These are phyloP conservation scores for Campopleginae sp. DNA, from an alignment of 2,888 invertebrate genomes.

Conservation along the genomic window DNA sequence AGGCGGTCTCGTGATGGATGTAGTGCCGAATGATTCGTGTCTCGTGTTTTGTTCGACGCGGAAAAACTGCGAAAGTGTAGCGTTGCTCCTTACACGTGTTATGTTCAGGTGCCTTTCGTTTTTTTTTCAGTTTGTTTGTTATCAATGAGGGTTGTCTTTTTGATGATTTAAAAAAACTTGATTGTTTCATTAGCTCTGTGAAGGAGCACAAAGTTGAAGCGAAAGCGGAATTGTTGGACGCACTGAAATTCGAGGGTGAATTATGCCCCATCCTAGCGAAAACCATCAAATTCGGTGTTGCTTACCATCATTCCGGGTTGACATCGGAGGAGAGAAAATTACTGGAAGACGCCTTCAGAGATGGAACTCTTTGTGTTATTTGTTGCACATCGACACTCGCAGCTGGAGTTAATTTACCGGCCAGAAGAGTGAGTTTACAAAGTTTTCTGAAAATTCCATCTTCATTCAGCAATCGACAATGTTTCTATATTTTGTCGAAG, in stretches of 20 bases:
- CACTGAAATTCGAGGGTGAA: conserved; percentile 88
- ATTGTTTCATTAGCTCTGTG: conserved; percentile 84
- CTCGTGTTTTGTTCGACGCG: conserved; percentile 97
- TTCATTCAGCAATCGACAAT: not conserved
- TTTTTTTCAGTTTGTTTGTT: not conserved
- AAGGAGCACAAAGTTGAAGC: conserved; percentile 86
- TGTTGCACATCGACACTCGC: conserved; percentile 98
- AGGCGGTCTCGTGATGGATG: conserved; percentile 92
- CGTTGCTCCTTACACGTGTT: conserved; percentile 89
- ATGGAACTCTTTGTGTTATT: conserved; percentile 93
- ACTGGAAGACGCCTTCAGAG: conserved; percentile 93
- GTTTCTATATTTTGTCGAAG: not conserved
- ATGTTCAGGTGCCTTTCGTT: conserved; percentile 82
- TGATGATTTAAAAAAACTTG: conserved; percentile 37
- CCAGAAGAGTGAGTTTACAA: conserved; percentile 88
- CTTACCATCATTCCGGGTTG: conserved; percentile 97
- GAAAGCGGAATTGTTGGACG: conserved; percentile 87
- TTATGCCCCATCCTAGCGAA: conserved; percentile 88
- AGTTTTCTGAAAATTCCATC: not conserved
- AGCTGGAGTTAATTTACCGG: conserved; percentile 99
- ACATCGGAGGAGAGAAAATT: conserved; percentile 94
- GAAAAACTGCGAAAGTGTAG: conserved; percentile 96
- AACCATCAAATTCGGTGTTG: conserved; percentile 92
- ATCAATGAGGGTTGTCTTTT: conserved; percentile 14
- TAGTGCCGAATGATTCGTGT: conserved; percentile 91